Evolutionary conservation across 2,888 invertebrate genomes (phyloP), one percentile per base, ranked within the genome.

Genomic region (Parasteatoda lunata): DNA sequence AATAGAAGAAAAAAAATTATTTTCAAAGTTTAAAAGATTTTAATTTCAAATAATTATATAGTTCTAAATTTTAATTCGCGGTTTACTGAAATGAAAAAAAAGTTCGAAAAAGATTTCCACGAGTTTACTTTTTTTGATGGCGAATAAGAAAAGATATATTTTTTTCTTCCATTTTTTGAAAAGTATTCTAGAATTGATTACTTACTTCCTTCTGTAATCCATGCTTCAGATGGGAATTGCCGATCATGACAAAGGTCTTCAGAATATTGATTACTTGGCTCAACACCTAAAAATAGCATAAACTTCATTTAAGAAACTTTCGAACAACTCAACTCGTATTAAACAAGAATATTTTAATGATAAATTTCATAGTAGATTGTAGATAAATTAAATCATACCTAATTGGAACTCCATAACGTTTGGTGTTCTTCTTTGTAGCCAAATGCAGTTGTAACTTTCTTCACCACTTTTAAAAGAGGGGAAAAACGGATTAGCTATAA

Each of bases 161-260:
- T 0, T 30, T 30, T 30, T 30, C 1, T 30, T 30, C 2, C 2
- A 30, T 30, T 30, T 30, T 30, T 30, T 0, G 30, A 30, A 30
- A 30, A 30, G 30, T 30, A 30, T 30, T 30, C 30, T 30, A 30
- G 30, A 30, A 30, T 30, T 30, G n/a, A 51, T 69, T 89, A 93
- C 94, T 93, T 91, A 94, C 94, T 93, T 89, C 94, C 94, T 93
- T 94, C 94, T 3, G 94, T 94, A 90, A 94, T 93, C 94, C 94
- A 94, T 70, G 92, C 92, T 71, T 93, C 92, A 72, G 93, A 92
- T 76, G 93, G 92, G 89, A 94, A 93, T 91, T 94, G 90, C 9
- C 89, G 93, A 89, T 93, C 92, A 68, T 92, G 91, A 90, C 94
- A 94, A 52, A 93, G 90, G 79, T 91, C 91, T 48, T 91, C 91